Percentiles rank a stretch among this genome's conserved stretches.
These are phyloP conservation scores for Eumeta japonica DNA, from an alignment of 1,140 invertebrate genomes.

Conservation along the genomic window DNA sequence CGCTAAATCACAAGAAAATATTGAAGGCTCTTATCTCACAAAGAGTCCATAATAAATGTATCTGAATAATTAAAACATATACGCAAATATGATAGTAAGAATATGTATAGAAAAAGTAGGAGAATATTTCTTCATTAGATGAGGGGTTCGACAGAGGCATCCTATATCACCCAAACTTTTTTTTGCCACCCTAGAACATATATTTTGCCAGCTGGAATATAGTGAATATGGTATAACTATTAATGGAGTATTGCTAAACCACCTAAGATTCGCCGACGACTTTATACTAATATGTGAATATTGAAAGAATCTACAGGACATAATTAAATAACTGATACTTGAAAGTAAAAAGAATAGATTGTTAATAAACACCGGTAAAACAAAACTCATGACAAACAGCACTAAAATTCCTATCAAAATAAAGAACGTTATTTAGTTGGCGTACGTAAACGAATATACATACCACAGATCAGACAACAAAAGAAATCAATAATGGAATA, in stretches of 20 bases:
- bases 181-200: constrained; percentile 11
- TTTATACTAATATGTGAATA: constrained; percentile 12
- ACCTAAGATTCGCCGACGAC: constrained; percentile 15
- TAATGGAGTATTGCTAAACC: constrained; percentile 11
- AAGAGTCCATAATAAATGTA: constrained; percentile 10
- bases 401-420: constrained; percentile 9
- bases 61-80: too few species aligned
- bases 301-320: too few species aligned
- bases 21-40: constrained; percentile 12
- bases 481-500: constrained; percentile 15
- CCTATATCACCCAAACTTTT: constrained; percentile 17
- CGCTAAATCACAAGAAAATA: constrained; percentile 9
- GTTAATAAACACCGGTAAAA: too few species aligned
- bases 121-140: too few species aligned
- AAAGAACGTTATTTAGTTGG: constrained; percentile 2
- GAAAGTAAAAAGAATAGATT: too few species aligned
- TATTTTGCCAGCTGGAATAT: constrained; percentile 13
- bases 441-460: constrained; percentile 15
- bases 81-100: too few species aligned
- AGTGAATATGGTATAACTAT: constrained; percentile 12
- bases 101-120: too few species aligned
- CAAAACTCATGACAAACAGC: too few species aligned
- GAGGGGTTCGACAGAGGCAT: constrained; percentile 15
- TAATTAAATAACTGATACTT: too few species aligned
- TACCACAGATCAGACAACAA: constrained; percentile 12